phyloP scores from a whole-genome alignment of 2,797 vertebrate species.

The Selene dorsalis region DNA sequence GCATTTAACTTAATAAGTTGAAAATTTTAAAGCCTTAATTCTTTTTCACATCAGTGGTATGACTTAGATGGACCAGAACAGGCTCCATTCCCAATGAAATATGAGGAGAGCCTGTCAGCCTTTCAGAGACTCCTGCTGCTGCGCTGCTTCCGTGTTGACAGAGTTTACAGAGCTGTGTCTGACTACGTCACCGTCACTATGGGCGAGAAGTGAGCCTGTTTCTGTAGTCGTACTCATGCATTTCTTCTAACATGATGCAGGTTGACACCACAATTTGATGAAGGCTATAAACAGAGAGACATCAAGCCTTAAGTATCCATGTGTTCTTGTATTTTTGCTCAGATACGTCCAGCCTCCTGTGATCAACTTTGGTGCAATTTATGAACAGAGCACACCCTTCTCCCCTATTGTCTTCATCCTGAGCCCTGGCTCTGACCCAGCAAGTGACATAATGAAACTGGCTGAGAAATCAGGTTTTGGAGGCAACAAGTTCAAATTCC shows the following conservation, averaged over 20 bases:
- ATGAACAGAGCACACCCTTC: constrained; percentile 91
- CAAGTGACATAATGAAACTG: constrained; percentile 93
- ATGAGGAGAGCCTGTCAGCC: constrained; percentile 81
- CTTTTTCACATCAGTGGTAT: constrained; percentile 87
- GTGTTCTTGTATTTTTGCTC: constrained; percentile 50
- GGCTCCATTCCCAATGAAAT: constrained; percentile 86
- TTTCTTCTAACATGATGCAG: too few relatives aligned
- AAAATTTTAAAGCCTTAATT: constrained; percentile 7
- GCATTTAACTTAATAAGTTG: not conserved
- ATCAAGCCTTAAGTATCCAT: not conserved
- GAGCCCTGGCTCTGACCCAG: constrained; percentile 95
- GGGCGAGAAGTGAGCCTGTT: constrained; percentile 90
- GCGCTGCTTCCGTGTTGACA: constrained; percentile 95
- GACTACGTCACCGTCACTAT: constrained; percentile 91
- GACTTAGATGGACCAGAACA: constrained; percentile 91
- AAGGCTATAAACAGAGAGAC: not conserved
- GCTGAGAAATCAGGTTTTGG: constrained; percentile 90
- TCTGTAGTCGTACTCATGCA: not conserved
- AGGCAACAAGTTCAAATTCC: constrained; percentile 90
- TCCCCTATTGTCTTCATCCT: constrained; percentile 97
- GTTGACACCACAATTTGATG: not conserved
- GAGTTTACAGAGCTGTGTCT: constrained; percentile 92
- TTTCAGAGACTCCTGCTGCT: constrained; percentile 95
- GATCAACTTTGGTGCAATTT: constrained; percentile 92
- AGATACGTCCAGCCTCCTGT: constrained; percentile 97